phyloP scores from a whole-genome alignment of 2,797 vertebrate species.

The Sebastes trivittatus region DNA sequence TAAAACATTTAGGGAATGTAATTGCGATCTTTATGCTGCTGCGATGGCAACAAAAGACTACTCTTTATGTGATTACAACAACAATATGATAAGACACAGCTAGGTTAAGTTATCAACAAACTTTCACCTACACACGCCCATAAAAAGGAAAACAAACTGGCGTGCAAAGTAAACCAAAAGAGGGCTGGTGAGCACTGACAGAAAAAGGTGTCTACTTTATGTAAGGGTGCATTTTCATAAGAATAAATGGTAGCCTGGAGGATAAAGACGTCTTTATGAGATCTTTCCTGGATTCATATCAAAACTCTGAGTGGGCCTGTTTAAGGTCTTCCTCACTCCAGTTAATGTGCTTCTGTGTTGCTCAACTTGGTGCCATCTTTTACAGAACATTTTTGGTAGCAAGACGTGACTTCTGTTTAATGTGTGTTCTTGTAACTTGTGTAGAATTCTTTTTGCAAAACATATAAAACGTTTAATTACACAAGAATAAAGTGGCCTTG shows the following conservation, averaged over 20 bases:
- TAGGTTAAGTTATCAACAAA: constrained; percentile 5
- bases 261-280: constrained; percentile 41
- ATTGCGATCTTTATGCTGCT: neutral
- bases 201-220: neutral
- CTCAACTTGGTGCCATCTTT: neutral
- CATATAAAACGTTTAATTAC: constrained; percentile 33
- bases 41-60: neutral
- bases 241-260: constrained; percentile 10
- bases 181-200: neutral
- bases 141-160: constrained; percentile 37
- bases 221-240: neutral
- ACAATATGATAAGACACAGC: neutral
- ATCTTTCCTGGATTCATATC: constrained; percentile 44
- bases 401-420: neutral
- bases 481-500: constrained; percentile 25
- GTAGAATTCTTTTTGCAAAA: neutral
- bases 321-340: constrained; percentile 15
- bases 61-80: neutral
- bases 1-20: neutral
- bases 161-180: constrained; percentile 16
- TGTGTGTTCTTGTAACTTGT: neutral
- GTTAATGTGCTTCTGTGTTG: constrained; percentile 7
- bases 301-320: constrained; percentile 24
- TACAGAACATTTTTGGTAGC: neutral
- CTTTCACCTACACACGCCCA: constrained; percentile 16